These are phyloP conservation scores for Pelochelys cantorii DNA, from an alignment of 2,797 vertebrate genomes.

Conservation along the genomic window DNA sequence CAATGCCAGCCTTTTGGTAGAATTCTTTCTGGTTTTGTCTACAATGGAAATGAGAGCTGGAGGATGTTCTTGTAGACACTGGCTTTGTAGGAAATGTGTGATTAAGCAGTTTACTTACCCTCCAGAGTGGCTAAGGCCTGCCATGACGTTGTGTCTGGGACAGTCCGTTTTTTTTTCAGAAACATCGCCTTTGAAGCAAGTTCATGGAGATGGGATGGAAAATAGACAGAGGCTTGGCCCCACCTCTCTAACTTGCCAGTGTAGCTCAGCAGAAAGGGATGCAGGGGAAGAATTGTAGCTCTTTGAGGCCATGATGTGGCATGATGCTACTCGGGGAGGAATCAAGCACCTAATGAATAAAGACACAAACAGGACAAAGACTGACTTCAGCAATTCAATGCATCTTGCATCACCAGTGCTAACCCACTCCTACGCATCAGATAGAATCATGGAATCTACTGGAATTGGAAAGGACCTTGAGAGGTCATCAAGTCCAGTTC, in stretches of 20 bases:
- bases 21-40: neutral
- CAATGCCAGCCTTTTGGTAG: neutral
- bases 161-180: neutral
- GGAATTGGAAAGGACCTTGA: no score
- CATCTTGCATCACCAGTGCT: rapidly evolving
- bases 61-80: neutral
- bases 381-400: neutral
- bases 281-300: neutral
- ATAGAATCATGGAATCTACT: no score
- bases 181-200: neutral
- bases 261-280: neutral
- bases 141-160: neutral
- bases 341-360: neutral
- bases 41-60: neutral
- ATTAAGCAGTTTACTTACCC: neutral
- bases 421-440: neutral
- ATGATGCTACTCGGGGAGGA: neutral
- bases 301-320: neutral
- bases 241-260: neutral
- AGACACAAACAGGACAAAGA: neutral
- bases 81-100: neutral
- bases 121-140: neutral
- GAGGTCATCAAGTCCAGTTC: no score
- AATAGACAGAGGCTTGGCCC: neutral
- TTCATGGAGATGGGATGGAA: neutral